Evolutionary conservation across 2,797 vertebrate species (phyloP).

Genomic region (Gymnodraco acuticeps): DNA sequence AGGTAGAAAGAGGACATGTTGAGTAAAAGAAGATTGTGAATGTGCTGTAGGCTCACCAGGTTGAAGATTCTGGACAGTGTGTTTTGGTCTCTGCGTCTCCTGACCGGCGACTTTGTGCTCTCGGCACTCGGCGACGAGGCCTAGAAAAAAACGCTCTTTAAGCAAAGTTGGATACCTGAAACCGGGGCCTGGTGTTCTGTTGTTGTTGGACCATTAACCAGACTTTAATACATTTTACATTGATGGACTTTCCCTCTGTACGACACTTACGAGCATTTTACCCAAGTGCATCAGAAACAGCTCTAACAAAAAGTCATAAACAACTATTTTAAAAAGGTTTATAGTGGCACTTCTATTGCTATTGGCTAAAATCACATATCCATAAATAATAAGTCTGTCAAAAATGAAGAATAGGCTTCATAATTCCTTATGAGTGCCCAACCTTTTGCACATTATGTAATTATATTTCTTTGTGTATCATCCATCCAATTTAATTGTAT

Average conservation of each 20-base stretch:
- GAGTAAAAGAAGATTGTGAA: not conserved
- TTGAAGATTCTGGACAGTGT: constrained; percentile 89
- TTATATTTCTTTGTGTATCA: not conserved
- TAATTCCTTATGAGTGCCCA: not conserved
- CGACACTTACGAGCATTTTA: not conserved
- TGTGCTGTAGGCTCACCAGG: constrained; percentile 81
- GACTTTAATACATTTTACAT: constrained; percentile 26
- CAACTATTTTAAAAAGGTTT: not conserved
- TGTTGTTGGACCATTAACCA: constrained; percentile 25
- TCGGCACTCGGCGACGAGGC: constrained; percentile 78
- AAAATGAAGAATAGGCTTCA: not conserved
- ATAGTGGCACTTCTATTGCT: not conserved
- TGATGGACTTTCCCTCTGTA: not conserved
- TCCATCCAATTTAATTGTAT: constrained; percentile 2
- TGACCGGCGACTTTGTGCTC: constrained; percentile 83
- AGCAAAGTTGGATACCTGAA: constrained; percentile 55
- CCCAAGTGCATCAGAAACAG: constrained; percentile 1
- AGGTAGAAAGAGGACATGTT: not conserved
- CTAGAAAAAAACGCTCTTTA: constrained; percentile 70
- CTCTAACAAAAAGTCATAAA: constrained; percentile 15
- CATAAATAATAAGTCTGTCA: not conserved
- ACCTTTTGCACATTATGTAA: not conserved
- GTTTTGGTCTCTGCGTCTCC: constrained; percentile 85
- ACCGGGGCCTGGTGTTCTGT: constrained; percentile 13
- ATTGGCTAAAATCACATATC: constrained; percentile 19